Evolutionary conservation across 2,113 vertebrate genomes (phyloP), one percentile per base, ranked within the genome.

Genomic region (Gallinago jamesoni): DNA sequence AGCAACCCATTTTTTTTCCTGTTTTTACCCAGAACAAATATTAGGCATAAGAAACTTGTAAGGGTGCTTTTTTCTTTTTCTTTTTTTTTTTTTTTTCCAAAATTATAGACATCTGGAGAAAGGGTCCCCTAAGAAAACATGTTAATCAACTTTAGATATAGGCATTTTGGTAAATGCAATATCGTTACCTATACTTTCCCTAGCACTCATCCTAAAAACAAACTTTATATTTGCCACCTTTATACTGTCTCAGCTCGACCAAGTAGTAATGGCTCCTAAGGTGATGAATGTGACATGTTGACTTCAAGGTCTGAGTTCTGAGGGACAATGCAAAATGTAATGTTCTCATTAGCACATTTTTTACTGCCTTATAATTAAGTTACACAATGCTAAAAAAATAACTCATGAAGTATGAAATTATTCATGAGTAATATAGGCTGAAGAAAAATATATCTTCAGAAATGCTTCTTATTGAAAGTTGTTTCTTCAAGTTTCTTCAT

Each of bases 1-100:
- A 60, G 45, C 24, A 62, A 41, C 31, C 5, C 23, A 43, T 21
- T 57, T 37, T 41, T 63, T 2, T 37, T 74, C 47, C 41, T 57
- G 19, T 7, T 83, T 84, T 84, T 79, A 20, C 33, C 14, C 14
- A 81, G 5, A 31, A 23, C 17, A 87, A 35, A 22, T 62, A 69
- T 41, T 22, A 62, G n/a, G 12, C 43, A 63, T 27, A 27, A 72
- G 78, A 59, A 59, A 50, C 1, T 7, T 14, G 45, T 69, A 69
- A 47, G 17, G 4, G 22, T 66, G 14, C 3, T 22, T 20, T 37
- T 8, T 11, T 7, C 30, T 22, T 1, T 2, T 13, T 8, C 9
- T 2, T 4, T 3, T 33, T 8, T 11, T 2, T 4, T 3, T 33
- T 7, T 33, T 22, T 1, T 2, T 11, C 11, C 24, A 31, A 66